These are phyloP conservation scores for Ypsolopha sequella DNA, from an alignment of 2,888 invertebrate genomes.

Conservation along the genomic window DNA sequence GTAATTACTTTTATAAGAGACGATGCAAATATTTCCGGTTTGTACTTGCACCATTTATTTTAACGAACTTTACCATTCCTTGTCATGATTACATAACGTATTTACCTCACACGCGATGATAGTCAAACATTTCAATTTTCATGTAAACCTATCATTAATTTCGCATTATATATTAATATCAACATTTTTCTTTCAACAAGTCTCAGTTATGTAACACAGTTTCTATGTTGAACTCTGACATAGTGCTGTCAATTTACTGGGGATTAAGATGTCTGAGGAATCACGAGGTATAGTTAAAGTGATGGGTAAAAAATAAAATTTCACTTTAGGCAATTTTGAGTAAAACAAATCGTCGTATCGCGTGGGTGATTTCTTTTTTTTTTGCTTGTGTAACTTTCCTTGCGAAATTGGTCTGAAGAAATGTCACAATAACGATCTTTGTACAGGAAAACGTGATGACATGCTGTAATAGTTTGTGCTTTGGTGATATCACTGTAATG, in stretches of 20 bases:
- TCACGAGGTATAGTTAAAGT: neutral
- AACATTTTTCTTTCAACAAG: neutral
- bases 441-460: no score
- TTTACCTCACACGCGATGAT: neutral
- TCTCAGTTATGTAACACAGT: neutral
- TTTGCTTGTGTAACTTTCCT: neutral
- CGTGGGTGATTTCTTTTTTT: neutral
- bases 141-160: neutral
- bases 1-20: no score
- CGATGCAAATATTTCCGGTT: no score
- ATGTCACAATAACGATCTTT: no score
- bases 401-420: neutral
- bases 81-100: neutral
- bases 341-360: neutral
- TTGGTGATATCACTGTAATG: no score
- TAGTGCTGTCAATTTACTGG: neutral
- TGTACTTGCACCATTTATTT: neutral
- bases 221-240: conserved; percentile 3
- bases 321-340: neutral
- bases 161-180: neutral
- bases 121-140: neutral
- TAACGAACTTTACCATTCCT: neutral
- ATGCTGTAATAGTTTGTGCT: no score
- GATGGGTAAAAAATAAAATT: neutral
- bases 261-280: neutral